These are phyloP conservation scores for Crax fasciolata DNA, from an alignment of 2,797 vertebrate genomes.

Conservation along the genomic window DNA sequence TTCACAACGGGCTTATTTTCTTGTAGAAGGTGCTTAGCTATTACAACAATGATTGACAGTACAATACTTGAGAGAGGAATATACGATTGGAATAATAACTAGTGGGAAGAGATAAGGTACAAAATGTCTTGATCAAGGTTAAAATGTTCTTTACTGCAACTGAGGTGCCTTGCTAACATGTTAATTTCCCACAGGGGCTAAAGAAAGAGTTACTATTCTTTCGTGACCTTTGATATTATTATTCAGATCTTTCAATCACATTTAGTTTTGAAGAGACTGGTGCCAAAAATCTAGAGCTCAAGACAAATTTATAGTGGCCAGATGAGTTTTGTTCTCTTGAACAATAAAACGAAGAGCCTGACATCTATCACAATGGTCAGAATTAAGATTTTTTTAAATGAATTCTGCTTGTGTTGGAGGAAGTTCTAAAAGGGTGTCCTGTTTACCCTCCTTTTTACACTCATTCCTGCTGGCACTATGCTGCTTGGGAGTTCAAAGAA, in stretches of 20 bases:
- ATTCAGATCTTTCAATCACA: neutral
- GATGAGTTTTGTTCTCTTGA: neutral
- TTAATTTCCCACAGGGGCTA: neutral
- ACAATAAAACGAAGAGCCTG: neutral
- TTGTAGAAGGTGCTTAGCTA: neutral
- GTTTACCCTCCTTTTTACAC: neutral
- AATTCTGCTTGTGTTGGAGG: neutral
- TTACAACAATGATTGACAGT: neutral
- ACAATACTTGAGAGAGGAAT: neutral
- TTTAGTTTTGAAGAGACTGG: neutral
- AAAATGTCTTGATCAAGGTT: neutral
- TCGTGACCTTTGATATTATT: neutral
- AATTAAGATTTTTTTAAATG: neutral
- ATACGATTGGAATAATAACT: neutral
- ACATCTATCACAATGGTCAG: neutral
- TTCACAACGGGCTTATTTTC: neutral
- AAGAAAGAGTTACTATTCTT: neutral
- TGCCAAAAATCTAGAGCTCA: neutral
- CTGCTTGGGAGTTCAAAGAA: neutral
- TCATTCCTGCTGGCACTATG: neutral
- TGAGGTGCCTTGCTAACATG: neutral
- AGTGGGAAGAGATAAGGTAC: neutral
- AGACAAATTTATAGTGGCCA: neutral
- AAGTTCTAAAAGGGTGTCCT: neutral
- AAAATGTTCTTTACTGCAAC: neutral